These are phyloP conservation scores for Caenorhabditis plicata DNA, from an alignment of 2,888 invertebrate species.

Conservation along the genomic window DNA sequence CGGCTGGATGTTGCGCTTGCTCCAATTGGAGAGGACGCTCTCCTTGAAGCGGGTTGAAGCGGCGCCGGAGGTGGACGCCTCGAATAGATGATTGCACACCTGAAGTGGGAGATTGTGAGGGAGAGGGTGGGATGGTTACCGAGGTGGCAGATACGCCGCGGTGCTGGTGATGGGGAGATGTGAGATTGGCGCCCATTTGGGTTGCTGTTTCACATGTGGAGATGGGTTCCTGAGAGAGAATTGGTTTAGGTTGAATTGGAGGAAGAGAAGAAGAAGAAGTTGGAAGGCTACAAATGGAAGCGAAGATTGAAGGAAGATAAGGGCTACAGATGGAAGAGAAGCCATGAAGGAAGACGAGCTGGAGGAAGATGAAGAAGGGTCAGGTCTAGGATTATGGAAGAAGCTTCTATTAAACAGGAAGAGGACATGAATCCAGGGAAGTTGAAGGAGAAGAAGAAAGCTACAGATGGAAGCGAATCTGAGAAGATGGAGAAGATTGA, in stretches of 20 bases:
- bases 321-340: no score
- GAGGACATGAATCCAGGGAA: background rate
- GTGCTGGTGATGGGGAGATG: slow-evolving; percentile 43
- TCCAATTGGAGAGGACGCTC: slow-evolving; percentile 44
- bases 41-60: no score
- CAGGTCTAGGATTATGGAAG: slow-evolving; percentile 5
- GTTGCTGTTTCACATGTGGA: background rate
- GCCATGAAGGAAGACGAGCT: no score
- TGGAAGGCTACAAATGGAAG: no score
- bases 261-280: slow-evolving; percentile 1
- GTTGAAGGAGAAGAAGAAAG: no score
- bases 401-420: slow-evolving; percentile 14
- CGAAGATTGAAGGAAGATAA: no score
- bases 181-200: slow-evolving; percentile 52
- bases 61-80: no score
- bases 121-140: no score
- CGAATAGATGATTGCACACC: slow-evolving; percentile 57
- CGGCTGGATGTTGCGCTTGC: slow-evolving; percentile 42
- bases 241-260: slow-evolving; percentile 20
- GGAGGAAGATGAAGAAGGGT: no score
- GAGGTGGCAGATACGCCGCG: background rate
- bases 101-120: no score
- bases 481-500: no score
- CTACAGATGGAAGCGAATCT: no score
- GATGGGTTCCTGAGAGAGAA: background rate